Evolutionary conservation across 2,113 vertebrate species (phyloP), one percentile per base, ranked within the genome.

Genomic region (Cercopithecus mona): DNA sequence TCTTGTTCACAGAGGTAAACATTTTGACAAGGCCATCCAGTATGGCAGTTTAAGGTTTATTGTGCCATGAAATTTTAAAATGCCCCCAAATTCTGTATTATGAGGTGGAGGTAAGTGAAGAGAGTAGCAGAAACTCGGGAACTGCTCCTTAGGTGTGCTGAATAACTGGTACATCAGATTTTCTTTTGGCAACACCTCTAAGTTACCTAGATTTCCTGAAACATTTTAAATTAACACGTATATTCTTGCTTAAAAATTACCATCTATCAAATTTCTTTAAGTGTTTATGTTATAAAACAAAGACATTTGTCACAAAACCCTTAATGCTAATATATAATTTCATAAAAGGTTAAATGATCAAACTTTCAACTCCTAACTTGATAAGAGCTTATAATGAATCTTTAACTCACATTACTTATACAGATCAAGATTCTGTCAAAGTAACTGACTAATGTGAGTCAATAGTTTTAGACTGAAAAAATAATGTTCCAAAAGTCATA

Each of bases 391-490:
- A 45, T 45, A 30, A 27, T 75, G 81, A 95, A 64, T 48, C 93
- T 93, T 97, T 43, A 55, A 88, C 35, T 92, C 57, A 55, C 18
- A 20, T 55, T 55, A 84, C 11, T 61, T 83, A 25, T 64, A 35
- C 20, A 82, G 52, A 64, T 48, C 75, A 83, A 90, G 27, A 66
- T 52, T 80, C 8, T 16, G 75, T 75, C 52, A 48, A 93, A 5
- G 30, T 25, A 89, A 55, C 5, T 55, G 6, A 78, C 11, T 80
- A 86, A 64, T 40, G 45, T 78, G 12, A 8, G 40, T 55, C n/a
- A 40, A 20, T 8, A n/a, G 32, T 84, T 96, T 95, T 92, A 70
- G 92, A 81, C 5, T 23, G 45, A 76, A 94, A 79, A 92, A 86
- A 64, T 38, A 96, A 79, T 57, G 10, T 79, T 55, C 14, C 45